Conservation (phyloP, 2,797 vertebrate genomes). For the Acrossocheilus fasciatus region DNA sequence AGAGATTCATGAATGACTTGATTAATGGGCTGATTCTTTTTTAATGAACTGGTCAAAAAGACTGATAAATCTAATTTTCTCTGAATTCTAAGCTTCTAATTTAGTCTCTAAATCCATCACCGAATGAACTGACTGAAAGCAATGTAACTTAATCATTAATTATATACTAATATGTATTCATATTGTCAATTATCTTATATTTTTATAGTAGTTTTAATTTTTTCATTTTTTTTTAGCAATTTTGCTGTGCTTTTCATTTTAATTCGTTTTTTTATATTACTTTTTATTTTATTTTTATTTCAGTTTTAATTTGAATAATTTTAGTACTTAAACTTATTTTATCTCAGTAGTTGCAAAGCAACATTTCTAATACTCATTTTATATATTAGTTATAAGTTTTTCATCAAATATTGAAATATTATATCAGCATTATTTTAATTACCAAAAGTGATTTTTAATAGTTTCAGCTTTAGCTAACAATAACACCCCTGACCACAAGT, state of each 20-base stretch:
- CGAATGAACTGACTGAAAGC: neutral
- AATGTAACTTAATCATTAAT: neutral
- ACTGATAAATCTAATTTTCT: neutral
- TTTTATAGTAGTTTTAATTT: neutral
- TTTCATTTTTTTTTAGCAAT: neutral
- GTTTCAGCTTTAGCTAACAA: neutral
- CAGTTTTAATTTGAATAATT: neutral
- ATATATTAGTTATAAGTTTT: neutral
- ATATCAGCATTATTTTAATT: neutral
- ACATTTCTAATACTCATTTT: neutral
- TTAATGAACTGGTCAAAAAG: neutral
- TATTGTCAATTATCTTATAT: neutral
- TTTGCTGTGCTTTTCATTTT: neutral
- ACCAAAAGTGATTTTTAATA: neutral
- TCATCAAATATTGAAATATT: neutral
- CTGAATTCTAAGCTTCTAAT: neutral
- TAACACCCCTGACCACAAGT: neutral
- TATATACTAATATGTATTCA: neutral
- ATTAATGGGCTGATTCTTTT: neutral
- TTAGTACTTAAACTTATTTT: neutral
- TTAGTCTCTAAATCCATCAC: neutral
- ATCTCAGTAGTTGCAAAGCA: neutral
- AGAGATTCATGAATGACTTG: neutral
- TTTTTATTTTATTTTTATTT: neutral
- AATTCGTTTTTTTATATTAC: neutral